Conservation (phyloP, 2,888 invertebrate genomes). For the Dioctria rufipes region DNA sequence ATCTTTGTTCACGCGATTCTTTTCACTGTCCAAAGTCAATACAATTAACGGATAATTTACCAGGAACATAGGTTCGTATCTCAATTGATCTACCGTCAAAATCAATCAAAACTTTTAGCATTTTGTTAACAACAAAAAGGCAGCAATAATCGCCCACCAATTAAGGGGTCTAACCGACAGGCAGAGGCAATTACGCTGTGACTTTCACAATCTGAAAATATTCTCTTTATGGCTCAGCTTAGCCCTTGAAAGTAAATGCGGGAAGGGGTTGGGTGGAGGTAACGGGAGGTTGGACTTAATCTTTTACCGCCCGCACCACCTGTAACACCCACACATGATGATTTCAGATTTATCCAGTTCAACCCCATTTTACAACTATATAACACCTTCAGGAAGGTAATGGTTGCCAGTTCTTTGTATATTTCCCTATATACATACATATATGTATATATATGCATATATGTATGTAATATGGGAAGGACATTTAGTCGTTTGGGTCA, state of each 20-base stretch:
- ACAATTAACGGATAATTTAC: background rate
- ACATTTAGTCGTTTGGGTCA: conserved; percentile 17
- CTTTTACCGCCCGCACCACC: background rate
- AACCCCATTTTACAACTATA: background rate
- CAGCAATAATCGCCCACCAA: conserved; percentile 50
- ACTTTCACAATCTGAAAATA: conserved; percentile 39
- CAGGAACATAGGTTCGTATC: conserved; percentile 16
- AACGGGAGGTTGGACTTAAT: too few species aligned
- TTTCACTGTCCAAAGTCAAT: conserved; percentile 3
- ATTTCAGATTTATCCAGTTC: background rate
- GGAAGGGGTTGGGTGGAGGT: too few species aligned
- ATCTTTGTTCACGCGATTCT: too few species aligned
- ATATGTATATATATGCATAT: too few species aligned
- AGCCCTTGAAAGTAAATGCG: background rate
- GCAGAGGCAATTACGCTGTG: conserved; percentile 49
- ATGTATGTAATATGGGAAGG: conserved; percentile 13
- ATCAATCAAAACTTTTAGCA: conserved; percentile 52
- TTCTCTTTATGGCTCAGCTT: background rate
- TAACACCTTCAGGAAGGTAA: background rate
- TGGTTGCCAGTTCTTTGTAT: background rate
- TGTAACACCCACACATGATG: conserved; percentile 27
- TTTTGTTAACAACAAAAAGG: conserved; percentile 18
- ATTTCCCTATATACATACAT: too few species aligned
- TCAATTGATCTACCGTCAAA: conserved; percentile 18
- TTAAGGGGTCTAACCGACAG: conserved; percentile 47